A percentile compares a stretch with the other conserved stretches of the same genome.
These are phyloP conservation scores for Hipposideros armiger DNA, from an alignment of 2,113 vertebrate genomes.

Conservation along the genomic window DNA sequence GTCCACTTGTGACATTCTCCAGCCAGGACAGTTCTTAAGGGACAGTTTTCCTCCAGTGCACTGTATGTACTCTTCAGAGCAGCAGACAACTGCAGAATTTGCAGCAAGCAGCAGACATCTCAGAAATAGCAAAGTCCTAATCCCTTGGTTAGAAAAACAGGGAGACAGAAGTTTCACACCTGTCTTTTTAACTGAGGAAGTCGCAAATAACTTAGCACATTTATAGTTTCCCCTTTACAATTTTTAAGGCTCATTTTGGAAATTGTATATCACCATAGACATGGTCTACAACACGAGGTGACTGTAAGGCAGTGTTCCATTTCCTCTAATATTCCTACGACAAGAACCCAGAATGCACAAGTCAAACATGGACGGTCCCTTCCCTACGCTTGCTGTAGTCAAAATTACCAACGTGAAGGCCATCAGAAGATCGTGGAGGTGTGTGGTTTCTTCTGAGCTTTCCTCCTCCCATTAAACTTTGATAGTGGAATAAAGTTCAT, in stretches of 20 bases:
- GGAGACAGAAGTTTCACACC: conserved; percentile 69
- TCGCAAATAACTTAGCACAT: conserved; percentile 87
- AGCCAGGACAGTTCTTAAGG: background rate
- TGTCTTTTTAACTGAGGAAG: conserved; percentile 84
- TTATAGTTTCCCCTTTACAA: conserved; percentile 84
- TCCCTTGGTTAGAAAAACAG: conserved; percentile 77
- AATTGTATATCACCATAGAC: conserved; percentile 85
- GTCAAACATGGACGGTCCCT: conserved; percentile 84
- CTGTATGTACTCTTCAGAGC: conserved; percentile 75
- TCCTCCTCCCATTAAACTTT: conserved; percentile 89
- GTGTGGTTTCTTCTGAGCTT: conserved; percentile 58
- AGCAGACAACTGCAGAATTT: conserved; percentile 76
- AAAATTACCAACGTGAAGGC: conserved; percentile 83
- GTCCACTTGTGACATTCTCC: conserved; percentile 58
- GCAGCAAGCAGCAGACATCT: conserved; percentile 83
- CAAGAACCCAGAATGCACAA: conserved; percentile 83
- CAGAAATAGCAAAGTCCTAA: conserved; percentile 83
- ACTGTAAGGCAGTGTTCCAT: conserved; percentile 89
- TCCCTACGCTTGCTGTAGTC: conserved; percentile 84
- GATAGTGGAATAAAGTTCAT: conserved; percentile 94
- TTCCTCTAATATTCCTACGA: conserved; percentile 87
- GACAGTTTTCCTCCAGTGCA: conserved; percentile 74
- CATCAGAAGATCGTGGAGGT: conserved; percentile 64
- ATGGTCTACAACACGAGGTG: conserved; percentile 86
- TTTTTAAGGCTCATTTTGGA: conserved; percentile 91